Percentiles rank a stretch among this genome's conserved stretches.
These are phyloP conservation scores for Melanostoma scalare DNA, from an alignment of 2,888 invertebrate genomes.

Conservation along the genomic window DNA sequence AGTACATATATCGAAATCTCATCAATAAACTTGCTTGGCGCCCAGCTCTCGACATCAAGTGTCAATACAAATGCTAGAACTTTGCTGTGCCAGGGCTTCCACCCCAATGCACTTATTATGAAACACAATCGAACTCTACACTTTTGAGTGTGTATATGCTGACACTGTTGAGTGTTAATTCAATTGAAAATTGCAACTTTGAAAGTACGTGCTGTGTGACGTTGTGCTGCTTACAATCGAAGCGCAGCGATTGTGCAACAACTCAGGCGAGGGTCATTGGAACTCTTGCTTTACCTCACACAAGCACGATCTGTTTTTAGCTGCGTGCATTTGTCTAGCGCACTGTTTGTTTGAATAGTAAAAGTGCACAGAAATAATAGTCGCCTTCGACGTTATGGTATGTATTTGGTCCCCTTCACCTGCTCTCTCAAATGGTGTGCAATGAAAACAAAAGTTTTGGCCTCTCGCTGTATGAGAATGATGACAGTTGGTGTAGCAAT, in stretches of 20 bases:
- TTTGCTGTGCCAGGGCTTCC: background rate
- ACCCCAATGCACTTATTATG: background rate
- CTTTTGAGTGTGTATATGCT: slow-evolving; percentile 28
- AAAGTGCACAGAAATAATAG: slow-evolving; percentile 21
- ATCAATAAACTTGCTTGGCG: slow-evolving; percentile 25
- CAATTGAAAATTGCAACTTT: slow-evolving; percentile 50
- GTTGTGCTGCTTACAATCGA: slow-evolving; percentile 23
- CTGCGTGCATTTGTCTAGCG: slow-evolving; percentile 21
- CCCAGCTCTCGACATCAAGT: slow-evolving; percentile 9
- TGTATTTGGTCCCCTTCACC: slow-evolving; percentile 1
- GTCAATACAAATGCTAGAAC: slow-evolving; percentile 14
- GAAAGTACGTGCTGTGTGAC: slow-evolving; percentile 52
- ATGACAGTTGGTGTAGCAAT: slow-evolving; percentile 3
- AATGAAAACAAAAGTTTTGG: slow-evolving; percentile 70
- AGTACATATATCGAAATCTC: background rate
- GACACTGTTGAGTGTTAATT: slow-evolving; percentile 49
- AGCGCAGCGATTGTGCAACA: slow-evolving; percentile 13
- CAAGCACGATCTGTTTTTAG: slow-evolving; percentile 1
- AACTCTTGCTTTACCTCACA: background rate
- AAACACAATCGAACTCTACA: slow-evolving; percentile 23
- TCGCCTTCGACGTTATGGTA: slow-evolving; percentile 3
- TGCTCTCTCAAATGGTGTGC: slow-evolving; percentile 3
- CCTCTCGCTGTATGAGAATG: slow-evolving; percentile 34
- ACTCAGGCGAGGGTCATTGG: slow-evolving; percentile 34
- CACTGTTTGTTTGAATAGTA: slow-evolving; percentile 21